Base-by-base conservation (phyloP, 2,797 vertebrate genomes). In the Myripristis jacobus region DNA sequence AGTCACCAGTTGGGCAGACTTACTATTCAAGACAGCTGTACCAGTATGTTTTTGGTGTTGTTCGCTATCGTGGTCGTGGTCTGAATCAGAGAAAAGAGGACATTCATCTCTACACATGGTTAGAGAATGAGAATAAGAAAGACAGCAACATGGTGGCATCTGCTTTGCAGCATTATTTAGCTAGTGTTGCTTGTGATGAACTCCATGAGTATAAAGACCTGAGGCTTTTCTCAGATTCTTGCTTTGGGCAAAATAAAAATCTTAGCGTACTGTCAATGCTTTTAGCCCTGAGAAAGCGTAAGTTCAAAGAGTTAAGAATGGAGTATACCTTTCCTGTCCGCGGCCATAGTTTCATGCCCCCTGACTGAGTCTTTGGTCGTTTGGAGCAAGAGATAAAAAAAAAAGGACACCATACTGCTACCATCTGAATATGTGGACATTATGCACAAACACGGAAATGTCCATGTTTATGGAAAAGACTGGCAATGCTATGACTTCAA, bases 61-160 rank as follows among this genome's bases (percentile, higher is more conserved):
- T 64, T 44, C 36, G 13, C 48, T 38, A 72, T 29, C 59, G 1
- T 55, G 69, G 50, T 7, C 6, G 36, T 27, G 34, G 48, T 13
- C 6, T 24, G 12, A 43, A 12, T 22, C 69, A 72, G 43, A 21
- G 36, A 22, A 27, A 22, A 27, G 38, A 57, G n/a, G 70, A 74
- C 18, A 44, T 74, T 19, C 31, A 75, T 25, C 55, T 75, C 4
- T 75, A 19, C 34, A 59, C 67, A 16, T 75, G 73, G 66, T 12
- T 76, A 13, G 67, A 76, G 27, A 19, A 64, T 38, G 11, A 70
- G n/a, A 70, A 76, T 38, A 43, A 25, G n/a, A 70, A 56, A 27
- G 58, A 56, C 19, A 72, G 69, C 29, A 76, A 70, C 38, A 76
- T 70, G 58, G 25, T 50, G 10, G 57, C 73, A 3, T 75, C 57